These are phyloP conservation scores for Tetraneura akinire DNA, from an alignment of 1,140 invertebrate genomes.

Conservation along the genomic window DNA sequence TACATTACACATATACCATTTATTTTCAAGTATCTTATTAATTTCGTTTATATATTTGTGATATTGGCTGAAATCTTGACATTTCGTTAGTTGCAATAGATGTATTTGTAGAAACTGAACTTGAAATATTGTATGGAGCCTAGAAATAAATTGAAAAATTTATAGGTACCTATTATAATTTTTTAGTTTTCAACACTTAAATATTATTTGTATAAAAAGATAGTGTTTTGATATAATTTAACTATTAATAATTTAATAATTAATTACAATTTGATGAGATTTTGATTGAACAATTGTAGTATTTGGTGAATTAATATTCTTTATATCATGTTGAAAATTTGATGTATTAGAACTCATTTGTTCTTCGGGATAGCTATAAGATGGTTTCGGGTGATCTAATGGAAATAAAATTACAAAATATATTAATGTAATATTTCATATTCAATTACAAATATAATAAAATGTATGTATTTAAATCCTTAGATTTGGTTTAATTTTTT, in stretches of 20 bases:
- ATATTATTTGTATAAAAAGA: conserved; percentile 5
- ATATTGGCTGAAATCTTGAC: neutral
- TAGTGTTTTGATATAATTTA: conserved; percentile 10
- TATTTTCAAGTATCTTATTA: neutral
- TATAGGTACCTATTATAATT: neutral
- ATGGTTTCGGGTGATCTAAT: conserved; percentile 31
- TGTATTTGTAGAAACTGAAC: conserved; percentile 1
- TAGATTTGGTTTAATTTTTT: too few relatives aligned
- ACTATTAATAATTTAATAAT: neutral
- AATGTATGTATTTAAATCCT: too few relatives aligned
- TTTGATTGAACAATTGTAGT: neutral
- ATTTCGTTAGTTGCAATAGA: neutral
- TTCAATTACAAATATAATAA: too few relatives aligned
- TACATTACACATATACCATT: neutral
- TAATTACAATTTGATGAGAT: conserved; percentile 36
- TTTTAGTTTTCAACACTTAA: too few relatives aligned
- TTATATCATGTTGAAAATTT: conserved; percentile 10
- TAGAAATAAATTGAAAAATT: neutral
- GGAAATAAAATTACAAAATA: neutral
- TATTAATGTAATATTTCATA: too few relatives aligned
- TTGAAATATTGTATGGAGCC: neutral
- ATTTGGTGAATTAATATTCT: conserved; percentile 21
- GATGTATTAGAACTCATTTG: neutral
- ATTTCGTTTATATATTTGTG: neutral
- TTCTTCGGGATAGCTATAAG: neutral